Conservation (phyloP, 1,140 invertebrate genomes). For the Apis mellifera region Amel_HAv3.1 CM009939.2:4874501-4875000, state of each 20-base stretch:
- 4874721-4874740: conserved; percentile 76
- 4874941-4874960: conserved; percentile 57
- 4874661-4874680: conserved; percentile 54
- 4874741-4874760: conserved; percentile 65
- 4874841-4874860: conserved; percentile 14
- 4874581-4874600: not conserved
- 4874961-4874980: conserved; percentile 66
- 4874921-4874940: conserved; percentile 63
- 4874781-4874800: not conserved
- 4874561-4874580: not conserved
- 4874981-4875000: conserved; percentile 63
- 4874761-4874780: conserved; percentile 63
- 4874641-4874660: conserved; percentile 14
- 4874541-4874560: not conserved
- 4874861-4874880: conserved; percentile 41
- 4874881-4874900: conserved; percentile 66
- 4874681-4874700: conserved; percentile 68
- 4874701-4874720: conserved; percentile 71
- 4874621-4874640: too few species aligned
- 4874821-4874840: not conserved
- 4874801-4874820: too few species aligned
- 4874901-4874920: conserved; percentile 63
- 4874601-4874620: not conserved
- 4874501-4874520: not conserved
- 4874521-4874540: conserved; percentile 9